Evolutionary conservation across 2,113 vertebrate species (phyloP).

Genomic region (Notothenia coriiceps): DNA sequence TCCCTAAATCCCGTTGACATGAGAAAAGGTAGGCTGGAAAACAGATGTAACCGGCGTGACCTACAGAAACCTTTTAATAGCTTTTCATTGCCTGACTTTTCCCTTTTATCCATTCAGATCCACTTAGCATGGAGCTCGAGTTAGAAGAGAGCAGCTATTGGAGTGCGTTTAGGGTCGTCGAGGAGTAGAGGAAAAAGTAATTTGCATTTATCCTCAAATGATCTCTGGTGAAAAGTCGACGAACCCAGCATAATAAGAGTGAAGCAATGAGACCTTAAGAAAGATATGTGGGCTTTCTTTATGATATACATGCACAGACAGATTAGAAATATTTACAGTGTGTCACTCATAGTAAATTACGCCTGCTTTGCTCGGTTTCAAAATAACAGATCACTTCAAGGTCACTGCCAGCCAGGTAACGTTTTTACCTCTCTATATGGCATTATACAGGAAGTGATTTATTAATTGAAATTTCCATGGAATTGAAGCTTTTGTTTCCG

Average conservation of each 20-base stretch:
- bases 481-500: not conserved
- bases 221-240: conserved; percentile 7
- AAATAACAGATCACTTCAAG: not conserved
- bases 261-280: not conserved
- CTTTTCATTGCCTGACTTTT: conserved; percentile 54
- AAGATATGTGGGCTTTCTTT: not conserved
- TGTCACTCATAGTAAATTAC: not conserved
- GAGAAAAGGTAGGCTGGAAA: conserved; percentile 62
- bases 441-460: not conserved
- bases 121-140: conserved; percentile 51
- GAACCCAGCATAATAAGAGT: not conserved
- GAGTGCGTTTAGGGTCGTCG: conserved; percentile 37
- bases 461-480: not conserved
- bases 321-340: conserved; percentile 6
- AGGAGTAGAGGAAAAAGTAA: conserved; percentile 16
- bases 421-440: not conserved
- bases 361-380: not conserved
- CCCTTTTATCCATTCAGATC: conserved; percentile 64
- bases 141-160: conserved; percentile 23
- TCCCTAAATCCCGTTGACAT: conserved; percentile 48
- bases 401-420: not conserved
- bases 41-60: conserved; percentile 59
- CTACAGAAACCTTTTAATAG: conserved; percentile 57
- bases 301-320: not conserved
- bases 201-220: conserved; percentile 49